A percentile compares a stretch with the other conserved stretches of the same genome.
Conservation (phyloP, 2,797 vertebrate species). For the Pygocentrus nattereri region DNA sequence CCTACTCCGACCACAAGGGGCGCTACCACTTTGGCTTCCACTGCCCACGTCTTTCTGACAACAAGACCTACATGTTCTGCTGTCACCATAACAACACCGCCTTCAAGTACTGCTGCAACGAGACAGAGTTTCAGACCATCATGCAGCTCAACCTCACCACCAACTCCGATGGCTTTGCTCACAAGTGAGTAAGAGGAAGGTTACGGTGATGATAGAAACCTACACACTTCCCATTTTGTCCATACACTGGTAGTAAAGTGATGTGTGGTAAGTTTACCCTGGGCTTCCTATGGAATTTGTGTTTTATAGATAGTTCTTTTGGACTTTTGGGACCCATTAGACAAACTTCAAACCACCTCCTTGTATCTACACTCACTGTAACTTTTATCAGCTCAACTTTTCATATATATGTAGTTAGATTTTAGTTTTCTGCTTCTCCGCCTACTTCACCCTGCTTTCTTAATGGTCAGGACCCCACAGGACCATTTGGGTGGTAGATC, state of each 20-base stretch:
- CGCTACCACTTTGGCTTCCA: constrained; percentile 98
- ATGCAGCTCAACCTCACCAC: constrained; percentile 96
- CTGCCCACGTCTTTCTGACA: constrained; percentile 98
- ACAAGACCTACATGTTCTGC: constrained; percentile 97
- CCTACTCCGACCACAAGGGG: constrained; percentile 96
- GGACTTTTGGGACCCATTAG: too few species aligned
- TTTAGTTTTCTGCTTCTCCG: too few species aligned
- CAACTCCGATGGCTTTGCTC: constrained; percentile 87
- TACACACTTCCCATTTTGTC: not conserved
- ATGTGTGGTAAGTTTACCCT: not conserved
- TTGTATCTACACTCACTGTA: too few species aligned
- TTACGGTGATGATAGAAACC: not conserved
- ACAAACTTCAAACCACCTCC: too few species aligned
- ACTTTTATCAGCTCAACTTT: too few species aligned
- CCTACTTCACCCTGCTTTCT: too few species aligned
- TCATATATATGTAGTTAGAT: too few species aligned
- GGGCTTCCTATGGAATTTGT: too few species aligned
- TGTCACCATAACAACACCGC: constrained; percentile 98
- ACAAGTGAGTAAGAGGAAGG: constrained; percentile 88
- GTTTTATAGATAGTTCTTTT: too few species aligned
- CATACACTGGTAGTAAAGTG: not conserved
- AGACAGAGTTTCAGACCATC: constrained; percentile 94
- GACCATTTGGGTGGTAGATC: too few species aligned
- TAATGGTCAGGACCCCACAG: too few species aligned
- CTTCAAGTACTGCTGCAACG: constrained; percentile 99